Evolutionary conservation across 1,140 invertebrate genomes (phyloP).

Genomic region (Diorhabda sublineata): DNA sequence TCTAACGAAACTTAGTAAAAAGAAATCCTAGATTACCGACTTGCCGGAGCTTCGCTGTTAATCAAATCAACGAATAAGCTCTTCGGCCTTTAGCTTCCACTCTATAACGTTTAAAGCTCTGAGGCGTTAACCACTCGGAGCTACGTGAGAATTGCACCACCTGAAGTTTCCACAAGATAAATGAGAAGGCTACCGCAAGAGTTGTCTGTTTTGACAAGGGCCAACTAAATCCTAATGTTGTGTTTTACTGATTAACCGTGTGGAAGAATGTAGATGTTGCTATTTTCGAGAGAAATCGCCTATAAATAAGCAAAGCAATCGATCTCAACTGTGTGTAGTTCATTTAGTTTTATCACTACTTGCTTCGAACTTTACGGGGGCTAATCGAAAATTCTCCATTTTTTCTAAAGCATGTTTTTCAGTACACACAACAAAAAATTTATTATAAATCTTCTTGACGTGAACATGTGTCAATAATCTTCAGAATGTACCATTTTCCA

Average conservation of each 20-base stretch:
- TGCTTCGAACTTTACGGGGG: not conserved
- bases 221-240: conserved; percentile 13
- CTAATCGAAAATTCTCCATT: not conserved
- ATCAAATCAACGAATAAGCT: conserved; percentile 7
- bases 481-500: no score
- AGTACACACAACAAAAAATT: no score
- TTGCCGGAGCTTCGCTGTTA: not conserved
- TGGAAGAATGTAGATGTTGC: conserved; percentile 9
- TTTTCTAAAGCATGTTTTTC: not conserved
- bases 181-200: conserved; percentile 8
- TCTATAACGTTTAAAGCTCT: conserved; percentile 4
- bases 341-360: not conserved
- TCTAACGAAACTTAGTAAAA: not conserved
- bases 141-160: conserved; percentile 17
- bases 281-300: not conserved
- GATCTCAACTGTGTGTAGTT: not conserved
- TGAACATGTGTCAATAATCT: no score
- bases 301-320: not conserved
- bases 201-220: conserved; percentile 18
- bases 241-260: conserved; percentile 12
- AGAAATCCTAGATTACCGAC: conserved; percentile 1
- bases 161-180: conserved; percentile 17
- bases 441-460: no score
- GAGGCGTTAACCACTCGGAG: not conserved
- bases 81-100: conserved; percentile 4